Percentiles rank a stretch among this genome's conserved stretches.
phyloP scores from a whole-genome alignment of 2,113 vertebrate species.

The Rostratula benghalensis region DNA sequence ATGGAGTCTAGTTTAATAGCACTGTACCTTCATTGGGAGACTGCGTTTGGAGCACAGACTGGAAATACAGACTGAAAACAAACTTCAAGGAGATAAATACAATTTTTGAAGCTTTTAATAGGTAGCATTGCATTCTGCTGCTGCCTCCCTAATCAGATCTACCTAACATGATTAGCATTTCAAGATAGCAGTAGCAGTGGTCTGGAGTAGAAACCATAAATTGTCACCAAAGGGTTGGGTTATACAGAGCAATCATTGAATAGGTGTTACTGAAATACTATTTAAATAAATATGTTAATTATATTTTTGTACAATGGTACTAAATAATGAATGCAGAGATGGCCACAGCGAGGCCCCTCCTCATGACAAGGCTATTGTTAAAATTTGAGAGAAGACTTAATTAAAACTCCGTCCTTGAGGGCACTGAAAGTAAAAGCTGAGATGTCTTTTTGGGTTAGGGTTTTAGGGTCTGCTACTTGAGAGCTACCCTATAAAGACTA shows the following conservation, averaged over 20 bases:
- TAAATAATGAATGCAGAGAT: not conserved
- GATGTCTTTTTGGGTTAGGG: not conserved
- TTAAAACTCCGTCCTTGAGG: not conserved
- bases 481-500: not conserved
- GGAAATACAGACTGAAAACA: not conserved
- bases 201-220: not conserved
- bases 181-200: not conserved
- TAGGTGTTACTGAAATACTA: not conserved
- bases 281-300: not conserved
- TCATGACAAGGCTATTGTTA: not conserved
- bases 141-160: not conserved
- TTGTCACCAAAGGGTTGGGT: not conserved
- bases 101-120: not conserved
- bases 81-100: not conserved
- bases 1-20: not conserved
- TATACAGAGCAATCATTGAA: not conserved
- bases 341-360: not conserved
- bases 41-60: not conserved
- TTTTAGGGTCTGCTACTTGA: not conserved
- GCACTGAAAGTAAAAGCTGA: not conserved
- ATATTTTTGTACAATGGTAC: not conserved
- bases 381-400: not conserved
- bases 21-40: not conserved
- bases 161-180: not conserved
- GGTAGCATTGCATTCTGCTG: not conserved